A percentile compares a stretch with the other conserved stretches of the same genome.
phyloP scores from a whole-genome alignment of 2,797 vertebrate species.

The Clangula hyemalis region DNA sequence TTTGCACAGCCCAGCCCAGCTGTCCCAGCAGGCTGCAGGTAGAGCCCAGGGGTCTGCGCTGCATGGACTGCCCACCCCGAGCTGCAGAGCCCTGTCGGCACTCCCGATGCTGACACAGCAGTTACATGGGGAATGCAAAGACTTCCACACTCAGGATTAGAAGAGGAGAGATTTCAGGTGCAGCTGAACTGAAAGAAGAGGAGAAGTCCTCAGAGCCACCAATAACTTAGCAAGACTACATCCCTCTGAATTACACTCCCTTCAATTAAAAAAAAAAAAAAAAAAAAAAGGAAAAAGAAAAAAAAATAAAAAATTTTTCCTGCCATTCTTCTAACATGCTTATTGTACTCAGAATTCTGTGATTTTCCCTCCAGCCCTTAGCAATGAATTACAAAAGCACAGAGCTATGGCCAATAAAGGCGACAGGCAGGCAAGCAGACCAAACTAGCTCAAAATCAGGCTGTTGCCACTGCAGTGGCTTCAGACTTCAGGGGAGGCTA shows the following conservation, averaged over 20 bases:
- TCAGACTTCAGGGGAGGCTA: background rate
- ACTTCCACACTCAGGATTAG: background rate
- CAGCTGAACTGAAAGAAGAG: background rate
- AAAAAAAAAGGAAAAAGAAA: background rate
- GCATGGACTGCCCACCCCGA: background rate
- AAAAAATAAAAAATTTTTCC: background rate
- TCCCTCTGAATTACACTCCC: background rate
- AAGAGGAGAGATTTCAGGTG: background rate
- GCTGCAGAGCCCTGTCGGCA: background rate
- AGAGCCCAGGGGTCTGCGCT: background rate
- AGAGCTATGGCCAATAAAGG: background rate
- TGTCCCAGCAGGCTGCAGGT: background rate
- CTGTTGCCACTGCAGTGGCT: background rate
- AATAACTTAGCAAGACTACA: background rate
- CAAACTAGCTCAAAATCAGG: background rate
- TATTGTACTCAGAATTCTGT: background rate
- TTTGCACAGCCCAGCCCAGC: background rate
- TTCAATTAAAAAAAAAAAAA: background rate
- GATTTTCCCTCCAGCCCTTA: background rate
- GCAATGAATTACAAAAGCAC: accelerated
- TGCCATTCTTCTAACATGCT: background rate
- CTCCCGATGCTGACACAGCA: background rate
- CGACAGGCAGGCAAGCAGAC: accelerated
- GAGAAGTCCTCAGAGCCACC: background rate
- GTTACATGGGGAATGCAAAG: background rate